Conservation (phyloP, 1,140 invertebrate genomes). For the Protaetia brevitarsis region DNA sequence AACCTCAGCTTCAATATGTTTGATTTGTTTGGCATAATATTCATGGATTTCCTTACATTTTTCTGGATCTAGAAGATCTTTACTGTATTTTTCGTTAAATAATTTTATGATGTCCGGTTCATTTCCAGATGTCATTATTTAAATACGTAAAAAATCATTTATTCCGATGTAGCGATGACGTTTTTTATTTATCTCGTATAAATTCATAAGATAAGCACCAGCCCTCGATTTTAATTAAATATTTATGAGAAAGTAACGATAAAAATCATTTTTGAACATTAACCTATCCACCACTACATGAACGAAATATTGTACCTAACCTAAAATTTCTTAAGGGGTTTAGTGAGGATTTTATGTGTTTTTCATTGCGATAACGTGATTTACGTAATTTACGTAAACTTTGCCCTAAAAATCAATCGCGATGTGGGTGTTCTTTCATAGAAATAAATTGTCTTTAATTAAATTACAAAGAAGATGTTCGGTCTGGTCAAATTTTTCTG, state of each 20-base stretch:
- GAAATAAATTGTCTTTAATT: background rate
- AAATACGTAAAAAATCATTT: background rate
- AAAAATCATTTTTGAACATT: too few species aligned
- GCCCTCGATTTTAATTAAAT: too few species aligned
- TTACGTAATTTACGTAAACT: background rate
- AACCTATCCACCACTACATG: background rate
- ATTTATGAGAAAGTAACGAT: background rate
- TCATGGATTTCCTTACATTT: slow-evolving; percentile 47
- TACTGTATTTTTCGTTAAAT: slow-evolving; percentile 53
- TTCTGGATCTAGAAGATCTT: slow-evolving; percentile 48
- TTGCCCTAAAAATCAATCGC: background rate
- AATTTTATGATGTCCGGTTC: slow-evolving; percentile 5
- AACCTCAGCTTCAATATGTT: slow-evolving; percentile 56
- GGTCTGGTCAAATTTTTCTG: background rate
- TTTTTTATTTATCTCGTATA: too few species aligned
- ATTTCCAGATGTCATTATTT: background rate
- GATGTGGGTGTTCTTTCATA: background rate
- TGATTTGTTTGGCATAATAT: slow-evolving; percentile 49
- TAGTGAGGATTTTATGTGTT: background rate
- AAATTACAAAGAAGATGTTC: background rate
- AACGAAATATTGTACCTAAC: background rate
- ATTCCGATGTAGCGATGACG: background rate
- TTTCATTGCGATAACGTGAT: background rate
- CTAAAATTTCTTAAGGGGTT: background rate
- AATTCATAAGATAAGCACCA: too few species aligned